Percentiles rank a stretch among this genome's conserved stretches.
phyloP scores from a whole-genome alignment of 2,888 invertebrate genomes.

The Eupithecia centaureata region DNA sequence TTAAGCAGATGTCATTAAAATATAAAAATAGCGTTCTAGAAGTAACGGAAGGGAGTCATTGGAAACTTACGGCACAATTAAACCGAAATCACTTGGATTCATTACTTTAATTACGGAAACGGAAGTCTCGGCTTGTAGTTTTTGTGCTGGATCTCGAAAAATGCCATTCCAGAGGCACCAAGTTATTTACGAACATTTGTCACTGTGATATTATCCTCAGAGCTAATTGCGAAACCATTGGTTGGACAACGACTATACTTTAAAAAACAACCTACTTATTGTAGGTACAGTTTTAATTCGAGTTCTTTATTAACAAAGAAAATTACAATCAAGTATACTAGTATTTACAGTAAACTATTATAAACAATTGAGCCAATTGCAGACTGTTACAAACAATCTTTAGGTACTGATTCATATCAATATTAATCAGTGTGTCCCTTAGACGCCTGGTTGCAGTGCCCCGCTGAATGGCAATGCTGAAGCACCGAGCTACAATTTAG shows the following conservation, averaged over 20 bases:
- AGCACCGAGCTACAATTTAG: not conserved
- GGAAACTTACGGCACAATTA: slow-evolving; percentile 73
- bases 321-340: too few relatives aligned
- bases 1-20: slow-evolving; percentile 31
- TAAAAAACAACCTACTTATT: not conserved
- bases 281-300: too few relatives aligned
- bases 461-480: too few relatives aligned
- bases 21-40: slow-evolving; percentile 40
- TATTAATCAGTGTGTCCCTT: too few relatives aligned
- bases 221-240: slow-evolving; percentile 39
- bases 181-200: slow-evolving; percentile 50
- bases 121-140: slow-evolving; percentile 68
- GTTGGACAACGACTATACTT: slow-evolving; percentile 18
- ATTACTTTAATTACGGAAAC: slow-evolving; percentile 82
- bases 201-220: slow-evolving; percentile 42
- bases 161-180: slow-evolving; percentile 59
- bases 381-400: too few relatives aligned
- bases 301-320: too few relatives aligned
- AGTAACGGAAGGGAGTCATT: slow-evolving; percentile 66
- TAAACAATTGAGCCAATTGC: too few relatives aligned
- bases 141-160: slow-evolving; percentile 55
- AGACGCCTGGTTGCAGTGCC: too few relatives aligned
- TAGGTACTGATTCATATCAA: too few relatives aligned
- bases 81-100: slow-evolving; percentile 73
- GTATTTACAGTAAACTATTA: too few relatives aligned